Base-by-base conservation (phyloP, 1,140 invertebrate species). In the Temnothorax curvispinosus region DNA sequence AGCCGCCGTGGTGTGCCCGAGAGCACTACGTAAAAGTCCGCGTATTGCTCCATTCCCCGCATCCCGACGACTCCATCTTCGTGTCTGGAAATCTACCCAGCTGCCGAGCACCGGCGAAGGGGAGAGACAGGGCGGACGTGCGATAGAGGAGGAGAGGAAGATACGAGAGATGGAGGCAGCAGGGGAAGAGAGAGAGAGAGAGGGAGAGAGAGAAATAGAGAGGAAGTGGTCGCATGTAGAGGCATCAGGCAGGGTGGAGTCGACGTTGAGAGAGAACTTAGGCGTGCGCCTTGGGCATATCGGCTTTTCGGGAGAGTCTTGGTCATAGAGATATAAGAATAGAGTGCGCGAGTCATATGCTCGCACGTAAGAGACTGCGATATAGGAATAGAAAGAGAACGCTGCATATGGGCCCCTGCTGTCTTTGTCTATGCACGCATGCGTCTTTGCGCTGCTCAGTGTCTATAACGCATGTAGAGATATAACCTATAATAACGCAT, bases 291-390 rank as follows among this genome's bases (percentile, higher is more conserved):
- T 74, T 91, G 87, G 67, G 89, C 87, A 85, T 89, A 89, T 91
- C 87, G 87, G 92, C 92, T 92, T 94, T 93, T 92, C 89, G 89
- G 85, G 90, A 93, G 90, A 91, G n/a, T n/a, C n/a, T n/a, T n/a
- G n/a, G n/a, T n/a, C n/a, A n/a, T n/a, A n/a, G n/a, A n/a, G n/a
- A n/a, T n/a, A n/a, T n/a, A n/a, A n/a, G n/a, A n/a, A n/a, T n/a
- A n/a, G n/a, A n/a, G n/a, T n/a, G n/a, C n/a, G n/a, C n/a, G n/a
- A n/a, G n/a, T n/a, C n/a, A n/a, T n/a, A n/a, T n/a, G n/a, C n/a
- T n/a, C n/a, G n/a, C n/a, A n/a, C n/a, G n/a, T n/a, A n/a, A n/a
- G n/a, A n/a, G n/a, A n/a, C n/a, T n/a, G n/a, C n/a, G n/a, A n/a
- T n/a, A n/a, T n/a, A n/a, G n/a, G n/a, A n/a, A n/a, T n/a, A n/a